phyloP scores from a whole-genome alignment of 2,888 invertebrate species.

The Polymixis lichenea region DNA sequence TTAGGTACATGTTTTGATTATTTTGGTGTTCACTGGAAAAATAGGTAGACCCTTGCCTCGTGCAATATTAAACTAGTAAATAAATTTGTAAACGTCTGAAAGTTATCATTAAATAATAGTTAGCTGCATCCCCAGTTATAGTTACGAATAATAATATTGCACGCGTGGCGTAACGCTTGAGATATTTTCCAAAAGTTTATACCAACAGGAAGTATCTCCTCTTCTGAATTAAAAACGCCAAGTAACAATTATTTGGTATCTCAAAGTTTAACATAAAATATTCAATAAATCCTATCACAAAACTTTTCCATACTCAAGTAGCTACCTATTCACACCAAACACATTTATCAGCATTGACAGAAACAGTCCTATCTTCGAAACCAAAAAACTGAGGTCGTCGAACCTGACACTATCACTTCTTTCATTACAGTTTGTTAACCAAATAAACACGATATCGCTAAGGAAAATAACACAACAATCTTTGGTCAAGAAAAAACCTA shows the following conservation, averaged over 20 bases:
- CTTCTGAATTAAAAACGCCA: not conserved
- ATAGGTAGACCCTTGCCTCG: too few species aligned
- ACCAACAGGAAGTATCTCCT: rapidly evolving
- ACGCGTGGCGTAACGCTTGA: not conserved
- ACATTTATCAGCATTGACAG: conserved; percentile 60
- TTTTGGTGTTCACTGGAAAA: too few species aligned
- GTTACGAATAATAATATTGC: not conserved
- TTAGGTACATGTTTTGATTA: not conserved
- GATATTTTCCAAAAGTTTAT: not conserved
- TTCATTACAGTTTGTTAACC: conserved; percentile 84
- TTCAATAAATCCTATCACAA: conserved; percentile 27
- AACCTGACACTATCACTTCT: conserved; percentile 82
- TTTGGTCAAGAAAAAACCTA: conserved; percentile 77
- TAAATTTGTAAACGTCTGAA: too few species aligned
- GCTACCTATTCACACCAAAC: conserved; percentile 58
- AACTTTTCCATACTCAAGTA: conserved; percentile 54
- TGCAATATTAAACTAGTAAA: too few species aligned
- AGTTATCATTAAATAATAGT: not conserved
- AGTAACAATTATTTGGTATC: not conserved
- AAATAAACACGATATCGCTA: conserved; percentile 85
- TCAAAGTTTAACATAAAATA: conserved; percentile 4
- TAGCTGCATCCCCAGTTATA: not conserved
- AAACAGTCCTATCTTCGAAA: conserved; percentile 54
- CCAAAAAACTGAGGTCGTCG: conserved; percentile 74
- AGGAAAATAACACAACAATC: conserved; percentile 85